Evolutionary conservation across 2,113 vertebrate genomes (phyloP).

Genomic region (Recurvirostra avosetta): DNA sequence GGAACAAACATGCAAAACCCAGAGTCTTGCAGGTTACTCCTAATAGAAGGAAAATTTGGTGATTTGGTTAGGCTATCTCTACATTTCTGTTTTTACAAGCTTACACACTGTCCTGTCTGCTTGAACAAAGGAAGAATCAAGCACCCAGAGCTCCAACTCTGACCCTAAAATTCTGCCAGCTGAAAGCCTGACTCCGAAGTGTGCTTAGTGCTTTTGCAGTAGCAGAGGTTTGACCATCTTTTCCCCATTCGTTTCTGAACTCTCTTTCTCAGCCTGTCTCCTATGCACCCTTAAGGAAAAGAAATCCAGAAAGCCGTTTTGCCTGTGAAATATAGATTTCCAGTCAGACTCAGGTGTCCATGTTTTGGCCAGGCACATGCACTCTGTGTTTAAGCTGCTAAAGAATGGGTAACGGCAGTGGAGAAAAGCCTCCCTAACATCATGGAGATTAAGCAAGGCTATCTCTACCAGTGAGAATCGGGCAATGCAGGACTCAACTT

Average conservation of each 20-base stretch:
- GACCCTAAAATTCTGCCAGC: neutral
- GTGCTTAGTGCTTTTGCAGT: neutral
- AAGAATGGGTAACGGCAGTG: neutral
- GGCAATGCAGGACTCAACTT: neutral
- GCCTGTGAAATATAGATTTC: neutral
- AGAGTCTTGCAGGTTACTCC: neutral
- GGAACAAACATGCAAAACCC: neutral
- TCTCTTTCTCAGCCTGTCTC: neutral
- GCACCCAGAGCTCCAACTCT: neutral
- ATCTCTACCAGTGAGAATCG: neutral
- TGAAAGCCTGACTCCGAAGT: neutral
- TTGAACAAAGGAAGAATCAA: neutral
- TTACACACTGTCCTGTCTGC: neutral
- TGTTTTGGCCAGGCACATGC: neutral
- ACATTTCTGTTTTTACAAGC: neutral
- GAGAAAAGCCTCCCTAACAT: neutral
- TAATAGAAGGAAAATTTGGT: neutral
- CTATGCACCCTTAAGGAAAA: neutral
- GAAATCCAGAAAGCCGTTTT: neutral
- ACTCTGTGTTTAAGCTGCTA: neutral
- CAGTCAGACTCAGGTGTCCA: accelerated
- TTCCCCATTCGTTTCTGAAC: neutral
- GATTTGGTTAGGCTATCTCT: neutral
- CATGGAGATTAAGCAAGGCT: neutral
- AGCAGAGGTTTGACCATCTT: accelerated